phyloP scores from a whole-genome alignment of 2,888 invertebrate species.

The Agrotis segetum region DNA sequence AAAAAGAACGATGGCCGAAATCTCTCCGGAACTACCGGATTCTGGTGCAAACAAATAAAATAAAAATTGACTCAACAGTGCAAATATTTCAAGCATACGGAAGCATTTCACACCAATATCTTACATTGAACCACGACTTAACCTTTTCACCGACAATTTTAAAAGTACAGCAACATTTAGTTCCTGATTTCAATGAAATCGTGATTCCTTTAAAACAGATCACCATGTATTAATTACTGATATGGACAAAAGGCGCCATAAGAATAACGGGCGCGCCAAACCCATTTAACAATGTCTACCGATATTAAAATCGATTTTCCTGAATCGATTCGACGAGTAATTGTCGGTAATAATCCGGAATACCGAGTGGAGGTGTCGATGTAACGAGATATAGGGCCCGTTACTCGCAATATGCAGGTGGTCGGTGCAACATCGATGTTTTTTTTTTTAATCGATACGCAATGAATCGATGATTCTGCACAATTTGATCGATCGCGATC shows the following conservation, averaged over 20 bases:
- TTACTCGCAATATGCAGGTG: constrained; percentile 86
- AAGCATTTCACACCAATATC: constrained; percentile 41
- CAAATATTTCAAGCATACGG: constrained; percentile 42
- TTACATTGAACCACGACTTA: constrained; percentile 51
- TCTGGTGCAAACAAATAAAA: background rate
- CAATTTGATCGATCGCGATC: constrained; percentile 68
- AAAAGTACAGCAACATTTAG: constrained; percentile 46
- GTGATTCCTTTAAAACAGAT: constrained; percentile 60
- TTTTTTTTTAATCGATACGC: constrained; percentile 72
- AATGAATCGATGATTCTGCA: constrained; percentile 75
- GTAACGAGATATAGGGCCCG: constrained; percentile 79
- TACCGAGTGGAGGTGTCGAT: constrained; percentile 82
- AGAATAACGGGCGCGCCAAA: constrained; percentile 65
- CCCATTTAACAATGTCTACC: constrained; percentile 67
- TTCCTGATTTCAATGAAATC: constrained; percentile 57
- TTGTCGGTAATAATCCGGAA: constrained; percentile 82
- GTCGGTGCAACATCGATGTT: constrained; percentile 69
- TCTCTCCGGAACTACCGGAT: background rate
- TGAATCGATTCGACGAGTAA: constrained; percentile 81
- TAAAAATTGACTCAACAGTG: background rate
- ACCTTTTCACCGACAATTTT: constrained; percentile 48
- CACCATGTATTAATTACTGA: constrained; percentile 63
- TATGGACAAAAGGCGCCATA: constrained; percentile 64
- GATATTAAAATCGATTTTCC: constrained; percentile 72
- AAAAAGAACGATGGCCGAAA: background rate